phyloP scores from a whole-genome alignment of 2,797 vertebrate genomes.

The Momotus momota region DNA sequence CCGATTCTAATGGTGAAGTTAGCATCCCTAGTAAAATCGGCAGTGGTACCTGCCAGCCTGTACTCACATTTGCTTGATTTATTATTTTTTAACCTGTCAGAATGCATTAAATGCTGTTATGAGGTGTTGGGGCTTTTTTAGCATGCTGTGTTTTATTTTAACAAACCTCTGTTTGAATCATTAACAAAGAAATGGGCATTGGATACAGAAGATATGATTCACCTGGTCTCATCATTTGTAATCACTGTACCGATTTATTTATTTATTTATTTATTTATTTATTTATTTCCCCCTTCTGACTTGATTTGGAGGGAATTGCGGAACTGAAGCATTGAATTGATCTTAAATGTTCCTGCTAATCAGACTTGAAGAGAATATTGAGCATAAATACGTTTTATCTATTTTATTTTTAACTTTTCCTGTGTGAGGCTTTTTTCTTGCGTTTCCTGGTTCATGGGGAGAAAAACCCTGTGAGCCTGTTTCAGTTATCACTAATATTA shows the following conservation, averaged over 20 bases:
- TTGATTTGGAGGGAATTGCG: background rate
- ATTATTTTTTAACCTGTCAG: background rate
- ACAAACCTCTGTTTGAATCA: background rate
- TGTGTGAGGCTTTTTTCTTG: background rate
- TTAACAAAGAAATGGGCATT: background rate
- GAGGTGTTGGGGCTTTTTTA: background rate
- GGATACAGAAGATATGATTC: background rate
- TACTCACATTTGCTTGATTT: background rate
- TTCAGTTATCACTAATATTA: constrained; percentile 72
- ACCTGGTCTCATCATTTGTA: background rate
- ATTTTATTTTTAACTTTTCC: constrained; percentile 27
- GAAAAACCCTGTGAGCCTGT: background rate
- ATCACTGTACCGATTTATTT: background rate
- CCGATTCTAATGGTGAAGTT: background rate
- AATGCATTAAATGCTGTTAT: background rate
- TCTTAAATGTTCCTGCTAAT: background rate
- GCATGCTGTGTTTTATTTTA: background rate
- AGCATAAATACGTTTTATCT: constrained; percentile 1
- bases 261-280: too few relatives aligned
- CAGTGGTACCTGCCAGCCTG: background rate
- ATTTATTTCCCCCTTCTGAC: too few relatives aligned
- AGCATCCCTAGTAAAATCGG: background rate
- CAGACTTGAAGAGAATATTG: background rate
- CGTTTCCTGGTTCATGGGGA: constrained; percentile 27
- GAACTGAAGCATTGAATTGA: background rate